Evolutionary conservation across 2,888 invertebrate species (phyloP), one percentile per base, ranked within the genome.

Genomic region (Drosophila borealis): DNA sequence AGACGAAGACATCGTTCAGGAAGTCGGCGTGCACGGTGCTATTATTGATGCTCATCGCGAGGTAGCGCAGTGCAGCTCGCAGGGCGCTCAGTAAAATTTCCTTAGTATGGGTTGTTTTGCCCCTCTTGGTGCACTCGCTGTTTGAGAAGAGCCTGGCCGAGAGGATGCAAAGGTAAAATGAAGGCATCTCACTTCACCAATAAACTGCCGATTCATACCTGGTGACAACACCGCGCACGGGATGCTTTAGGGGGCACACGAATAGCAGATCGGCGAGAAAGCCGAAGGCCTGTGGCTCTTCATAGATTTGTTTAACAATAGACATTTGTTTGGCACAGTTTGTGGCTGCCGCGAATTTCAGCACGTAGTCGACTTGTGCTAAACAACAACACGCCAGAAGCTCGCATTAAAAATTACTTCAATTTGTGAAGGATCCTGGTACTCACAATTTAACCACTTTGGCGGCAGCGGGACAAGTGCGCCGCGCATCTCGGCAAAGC

Each of bases 201-300:
- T 2, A 8, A 29, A 8, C 8, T 8, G 8, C 8, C 2, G 29
- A 29, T 29, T 29, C 88, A 75, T 81, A 93, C 93, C 91, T 93
- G 17, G 84, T 66, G 19, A 92, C 76, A 63, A 91, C 89, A 79
- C 91, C 91, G 50, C 93, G 91, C 17, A 93, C 84, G 8, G 93
- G 91, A 80, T 93, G 93, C 67, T 92, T 93, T 0, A 91, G 73
- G 0, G 92, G 91, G 37, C 89, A 87, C 59, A 78, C 70, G 44
- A 93, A 90, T 21, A 90, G 90, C 0, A 92, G 54, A 69, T 92
- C 90, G 19, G 91, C 80, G 3, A 93, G 74, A 60, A 93, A 91
- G 0, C 4, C 1, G 6, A 56, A 17, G 3, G 61, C 3, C 1
- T 42, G 21, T 4, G 44, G 21, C 2, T 59, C 6, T 0, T 29